A percentile compares a stretch with the other conserved stretches of the same genome.
Conservation (phyloP, 2,113 vertebrate species). For the Muscicapa adusta region DNA sequence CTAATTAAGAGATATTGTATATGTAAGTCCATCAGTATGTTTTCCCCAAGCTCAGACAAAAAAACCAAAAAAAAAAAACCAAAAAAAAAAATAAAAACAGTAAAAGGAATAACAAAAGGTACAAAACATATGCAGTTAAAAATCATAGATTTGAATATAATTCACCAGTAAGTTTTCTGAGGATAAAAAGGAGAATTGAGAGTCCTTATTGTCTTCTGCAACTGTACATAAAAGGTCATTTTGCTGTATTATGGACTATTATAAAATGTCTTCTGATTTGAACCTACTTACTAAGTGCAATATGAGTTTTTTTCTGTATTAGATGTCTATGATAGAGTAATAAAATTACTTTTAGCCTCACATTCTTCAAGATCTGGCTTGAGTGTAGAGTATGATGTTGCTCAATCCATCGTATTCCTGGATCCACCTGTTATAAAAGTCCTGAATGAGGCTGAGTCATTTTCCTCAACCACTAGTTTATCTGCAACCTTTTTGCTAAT, state of each 20-base stretch:
- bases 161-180: neutral
- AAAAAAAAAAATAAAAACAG: no score
- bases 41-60: neutral
- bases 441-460: neutral
- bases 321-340: neutral
- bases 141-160: neutral
- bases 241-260: neutral
- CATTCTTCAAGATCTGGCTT: neutral
- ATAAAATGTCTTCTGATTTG: neutral
- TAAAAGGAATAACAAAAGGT: neutral
- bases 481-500: neutral
- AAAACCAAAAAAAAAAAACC: neutral
- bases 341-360: neutral
- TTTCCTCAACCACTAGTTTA: neutral
- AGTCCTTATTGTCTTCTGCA: neutral
- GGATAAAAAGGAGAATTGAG: neutral
- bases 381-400: neutral
- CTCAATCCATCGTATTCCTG: neutral
- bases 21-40: neutral
- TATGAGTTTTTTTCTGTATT: neutral
- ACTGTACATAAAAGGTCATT: neutral
- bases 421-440: neutral
- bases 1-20: neutral
- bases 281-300: neutral
- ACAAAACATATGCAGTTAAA: rapidly evolving